These are phyloP conservation scores for Plemyria rubiginata DNA, from an alignment of 2,888 invertebrate species.

Conservation along the genomic window DNA sequence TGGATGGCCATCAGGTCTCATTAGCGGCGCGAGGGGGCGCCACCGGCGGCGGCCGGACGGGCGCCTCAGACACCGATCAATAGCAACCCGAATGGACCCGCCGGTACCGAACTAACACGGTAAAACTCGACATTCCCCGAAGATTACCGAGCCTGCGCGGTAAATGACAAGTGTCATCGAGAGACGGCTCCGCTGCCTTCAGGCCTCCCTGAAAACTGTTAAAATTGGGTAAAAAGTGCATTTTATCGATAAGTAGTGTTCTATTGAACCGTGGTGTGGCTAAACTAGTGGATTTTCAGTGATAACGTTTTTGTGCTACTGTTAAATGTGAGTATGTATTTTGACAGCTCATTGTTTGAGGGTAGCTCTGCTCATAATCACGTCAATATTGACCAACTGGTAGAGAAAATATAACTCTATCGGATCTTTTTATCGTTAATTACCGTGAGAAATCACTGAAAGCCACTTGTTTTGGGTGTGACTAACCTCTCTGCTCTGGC, in stretches of 20 bases:
- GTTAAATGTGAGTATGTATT: constrained; percentile 73
- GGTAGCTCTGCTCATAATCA: constrained; percentile 46
- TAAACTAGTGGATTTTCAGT: constrained; percentile 50
- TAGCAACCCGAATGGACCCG: constrained; percentile 55
- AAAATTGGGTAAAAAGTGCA: constrained; percentile 62
- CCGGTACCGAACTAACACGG: constrained; percentile 52
- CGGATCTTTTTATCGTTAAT: neutral
- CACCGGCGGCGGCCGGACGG: constrained; percentile 76
- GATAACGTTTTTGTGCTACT: constrained; percentile 44
- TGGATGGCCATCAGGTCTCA: constrained; percentile 80
- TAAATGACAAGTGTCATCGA: constrained; percentile 81
- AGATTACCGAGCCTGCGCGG: constrained; percentile 57
- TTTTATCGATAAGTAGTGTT: constrained; percentile 44
- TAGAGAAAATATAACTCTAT: neutral
- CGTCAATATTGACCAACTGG: constrained; percentile 35
- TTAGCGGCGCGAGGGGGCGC: constrained; percentile 76
- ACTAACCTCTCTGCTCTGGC: constrained; percentile 18
- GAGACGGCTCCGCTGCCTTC: constrained; percentile 74
- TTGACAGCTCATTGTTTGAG: constrained; percentile 48
- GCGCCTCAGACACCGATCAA: constrained; percentile 73
- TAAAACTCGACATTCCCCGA: constrained; percentile 51
- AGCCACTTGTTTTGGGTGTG: constrained; percentile 20
- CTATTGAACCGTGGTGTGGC: constrained; percentile 52
- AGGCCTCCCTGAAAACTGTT: constrained; percentile 74
- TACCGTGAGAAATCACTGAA: neutral